Evolutionary conservation across 2,888 invertebrate species (phyloP).

Genomic region (Clostera curtula): DNA sequence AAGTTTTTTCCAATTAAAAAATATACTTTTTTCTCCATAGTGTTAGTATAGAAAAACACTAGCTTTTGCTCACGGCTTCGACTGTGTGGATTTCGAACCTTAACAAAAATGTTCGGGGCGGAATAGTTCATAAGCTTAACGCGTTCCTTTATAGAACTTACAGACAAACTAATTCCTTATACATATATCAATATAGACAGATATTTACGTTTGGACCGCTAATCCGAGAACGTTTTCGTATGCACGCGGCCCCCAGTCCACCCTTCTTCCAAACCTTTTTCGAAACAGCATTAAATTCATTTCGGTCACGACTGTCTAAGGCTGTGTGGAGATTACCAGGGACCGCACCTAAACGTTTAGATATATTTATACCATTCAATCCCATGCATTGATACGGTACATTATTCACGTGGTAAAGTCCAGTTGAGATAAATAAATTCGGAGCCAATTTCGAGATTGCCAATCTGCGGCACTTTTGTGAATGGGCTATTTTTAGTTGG

Average conservation of each 20-base stretch:
- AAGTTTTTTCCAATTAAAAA: too few relatives aligned
- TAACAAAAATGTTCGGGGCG: too few relatives aligned
- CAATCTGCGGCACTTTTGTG: not conserved
- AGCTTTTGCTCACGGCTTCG: too few relatives aligned
- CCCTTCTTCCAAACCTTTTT: slow-evolving; percentile 3
- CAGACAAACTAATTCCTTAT: too few relatives aligned
- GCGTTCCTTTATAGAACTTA: too few relatives aligned
- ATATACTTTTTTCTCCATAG: too few relatives aligned
- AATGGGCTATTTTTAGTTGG: not conserved
- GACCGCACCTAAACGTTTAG: slow-evolving; percentile 2
- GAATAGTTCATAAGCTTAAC: too few relatives aligned
- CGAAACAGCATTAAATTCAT: slow-evolving; percentile 5
- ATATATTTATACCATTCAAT: slow-evolving; percentile 18
- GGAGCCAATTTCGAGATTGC: slow-evolving; percentile 2
- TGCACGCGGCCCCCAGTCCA: not conserved
- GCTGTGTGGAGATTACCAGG: slow-evolving; percentile 4
- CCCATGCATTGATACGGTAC: slow-evolving; percentile 14
- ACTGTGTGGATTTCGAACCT: too few relatives aligned
- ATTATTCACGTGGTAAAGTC: slow-evolving; percentile 8
- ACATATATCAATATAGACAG: too few relatives aligned
- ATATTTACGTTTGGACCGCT: too few relatives aligned
- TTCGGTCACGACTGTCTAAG: slow-evolving; percentile 5
- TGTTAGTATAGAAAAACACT: too few relatives aligned
- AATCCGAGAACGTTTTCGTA: not conserved
- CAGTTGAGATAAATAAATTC: not conserved